Conservation (phyloP, 1,140 invertebrate species). For the Ceratina australensis region DNA sequence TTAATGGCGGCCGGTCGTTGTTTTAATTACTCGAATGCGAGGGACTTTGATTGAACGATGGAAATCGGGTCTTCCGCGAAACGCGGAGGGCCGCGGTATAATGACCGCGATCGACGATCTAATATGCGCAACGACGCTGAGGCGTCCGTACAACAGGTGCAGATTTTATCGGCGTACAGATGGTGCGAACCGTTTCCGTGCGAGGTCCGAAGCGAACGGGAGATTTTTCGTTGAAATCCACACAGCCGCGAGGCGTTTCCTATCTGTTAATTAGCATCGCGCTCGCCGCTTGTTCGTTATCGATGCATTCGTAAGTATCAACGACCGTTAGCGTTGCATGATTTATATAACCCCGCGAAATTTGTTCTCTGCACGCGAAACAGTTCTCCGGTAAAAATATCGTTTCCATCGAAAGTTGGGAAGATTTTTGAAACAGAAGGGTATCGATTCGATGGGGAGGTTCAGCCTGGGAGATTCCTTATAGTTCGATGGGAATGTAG, state of each 20-base stretch:
- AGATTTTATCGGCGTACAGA: constrained; percentile 61
- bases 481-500: background rate
- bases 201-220: constrained; percentile 35
- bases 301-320: constrained; percentile 62
- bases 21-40: constrained; percentile 7
- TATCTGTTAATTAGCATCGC: constrained; percentile 56
- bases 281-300: constrained; percentile 46
- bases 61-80: constrained; percentile 55
- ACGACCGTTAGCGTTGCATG: constrained; percentile 45
- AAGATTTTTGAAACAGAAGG: background rate
- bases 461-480: background rate
- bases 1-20: background rate
- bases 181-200: constrained; percentile 61
- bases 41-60: constrained; percentile 38
- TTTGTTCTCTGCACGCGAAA: constrained; percentile 2
- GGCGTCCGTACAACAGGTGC: constrained; percentile 54
- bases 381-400: no score
- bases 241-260: constrained; percentile 25
- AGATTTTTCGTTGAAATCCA: constrained; percentile 46
- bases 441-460: constrained; percentile 3
- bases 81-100: constrained; percentile 33
- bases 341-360: constrained; percentile 30
- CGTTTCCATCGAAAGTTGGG: background rate
- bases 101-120: constrained; percentile 63
- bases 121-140: constrained; percentile 56